Evolutionary conservation across 2,888 invertebrate genomes (phyloP), one percentile per base, ranked within the genome.

Genomic region (Caenorhabditis sp.): DNA sequence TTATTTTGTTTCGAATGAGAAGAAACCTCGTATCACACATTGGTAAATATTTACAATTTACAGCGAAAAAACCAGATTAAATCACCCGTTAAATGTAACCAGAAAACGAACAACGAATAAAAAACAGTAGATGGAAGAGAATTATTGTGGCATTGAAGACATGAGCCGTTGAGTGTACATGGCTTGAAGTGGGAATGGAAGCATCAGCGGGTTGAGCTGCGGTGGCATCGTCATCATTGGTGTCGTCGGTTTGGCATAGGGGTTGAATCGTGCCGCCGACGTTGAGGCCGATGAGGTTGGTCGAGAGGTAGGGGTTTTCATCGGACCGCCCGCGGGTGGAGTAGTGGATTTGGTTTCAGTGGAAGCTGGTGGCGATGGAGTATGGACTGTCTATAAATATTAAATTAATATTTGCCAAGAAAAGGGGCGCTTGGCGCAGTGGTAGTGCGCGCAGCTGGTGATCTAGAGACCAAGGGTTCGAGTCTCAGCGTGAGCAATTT

Each of bases 251-350:
- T 23, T 87, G 2, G 81, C 67, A 57, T 78, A 78, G 50, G 83
- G 67, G 81, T 79, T 63, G 84, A 73, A 72, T 63, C 81, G 63
- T 81, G 68, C 24, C n/a, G n/a, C n/a, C 87, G 84, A 23, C 26
- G 51, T 61, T 4, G 66, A 61, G 1, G 67, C 67, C 3, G 67
- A 27, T 17, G 67, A 43, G 87, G 19, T 85, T 79, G 54, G 86
- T 78, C 21, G 88, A 91, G 54, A 91, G 88, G 81, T 91, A 31
- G 65, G 53, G 1, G 54, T 69, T 21, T 54, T 66, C 60, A 66
- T 58, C n/a, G 61, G 58, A 3, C 27, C 31, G 2, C 60, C 58
- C 8, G 62, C 49, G 14, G 62, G 54, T 55, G 58, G 57, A 43
- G 31, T 58, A 10, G 62, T 53, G 1, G 70, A 43, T 31, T 60